Evolutionary conservation across 2,888 invertebrate genomes (phyloP), one percentile per base, ranked within the genome.

Genomic region (Epinotia bilunana): DNA sequence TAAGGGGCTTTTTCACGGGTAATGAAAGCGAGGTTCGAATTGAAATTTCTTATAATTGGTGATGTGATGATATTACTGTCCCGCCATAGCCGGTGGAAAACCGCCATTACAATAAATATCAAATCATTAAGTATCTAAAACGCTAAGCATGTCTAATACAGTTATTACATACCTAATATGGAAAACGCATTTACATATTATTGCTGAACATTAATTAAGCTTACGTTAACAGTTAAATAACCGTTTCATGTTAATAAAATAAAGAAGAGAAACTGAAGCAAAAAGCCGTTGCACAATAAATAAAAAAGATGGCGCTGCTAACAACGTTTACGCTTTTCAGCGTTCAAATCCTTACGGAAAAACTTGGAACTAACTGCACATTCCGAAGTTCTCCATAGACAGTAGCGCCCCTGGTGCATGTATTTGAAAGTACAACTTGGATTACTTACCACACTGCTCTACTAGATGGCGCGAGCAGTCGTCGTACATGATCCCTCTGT

Each of bases 401-500:
- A 53, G 70, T 43, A 6, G 70, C 74, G 74, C 74, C 64, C 49
- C 70, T 39, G 13, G 70, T 16, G 20, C 18, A 18, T 64, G 58
- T 43, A 64, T 3, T 53, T 18, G 13, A 16, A 67, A 13, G 6
- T 39, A 9, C 23, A 53, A 57, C 18, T 57, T 49, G 33, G 3
- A 61, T 46, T 16, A 75, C 71, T 75, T 67, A 75, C 75, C 67
- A n/a, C 9, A 3, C 7, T n/a, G 43, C 33, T 58, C 7, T 46
- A 39, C 53, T 53, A 75, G 75, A 62, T 75, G 75, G 75, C 71
- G 71, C 55, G 46, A 46, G 71, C 28, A 67, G 65, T 62, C 46
- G n/a, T 49, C 20, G 1, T 18, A 20, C 7, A 3, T 6, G 49
- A n/a, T 9, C 20, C 6, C 13, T 43, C 73, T 62, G 61, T 71